Evolutionary conservation across 2,888 invertebrate genomes (phyloP).

Genomic region (Stenurella melanura): DNA sequence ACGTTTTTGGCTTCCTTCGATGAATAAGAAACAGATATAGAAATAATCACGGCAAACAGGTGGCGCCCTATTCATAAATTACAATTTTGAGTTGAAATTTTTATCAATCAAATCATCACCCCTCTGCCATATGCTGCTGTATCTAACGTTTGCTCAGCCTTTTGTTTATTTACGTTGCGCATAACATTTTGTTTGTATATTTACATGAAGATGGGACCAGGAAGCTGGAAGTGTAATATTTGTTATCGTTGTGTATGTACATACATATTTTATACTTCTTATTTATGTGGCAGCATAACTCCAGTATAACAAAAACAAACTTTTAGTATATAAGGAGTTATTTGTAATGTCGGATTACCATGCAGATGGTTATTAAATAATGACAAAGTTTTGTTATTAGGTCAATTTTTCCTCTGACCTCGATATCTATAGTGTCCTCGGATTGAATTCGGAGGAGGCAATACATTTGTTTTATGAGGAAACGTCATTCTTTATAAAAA

Average conservation of each 20-base stretch:
- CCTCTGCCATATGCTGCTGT: constrained; percentile 33
- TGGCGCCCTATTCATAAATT: constrained; percentile 17
- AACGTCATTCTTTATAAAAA: too few relatives aligned
- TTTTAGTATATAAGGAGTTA: too few relatives aligned
- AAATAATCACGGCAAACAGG: constrained; percentile 24
- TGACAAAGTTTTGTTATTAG: too few relatives aligned
- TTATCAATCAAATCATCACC: constrained; percentile 29
- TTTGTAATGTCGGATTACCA: too few relatives aligned
- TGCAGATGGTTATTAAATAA: too few relatives aligned
- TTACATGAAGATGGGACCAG: constrained; percentile 17
- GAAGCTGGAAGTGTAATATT: constrained; percentile 29
- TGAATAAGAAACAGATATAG: constrained; percentile 7
- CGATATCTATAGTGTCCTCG: too few relatives aligned
- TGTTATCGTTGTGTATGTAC: constrained; percentile 27
- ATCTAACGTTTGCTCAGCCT: constrained; percentile 1
- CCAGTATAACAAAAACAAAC: background rate
- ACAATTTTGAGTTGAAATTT: constrained; percentile 13
- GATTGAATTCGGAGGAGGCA: too few relatives aligned
- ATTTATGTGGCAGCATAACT: constrained; percentile 6
- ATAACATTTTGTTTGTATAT: constrained; percentile 28
- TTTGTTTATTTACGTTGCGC: constrained; percentile 29
- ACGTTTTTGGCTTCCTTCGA: constrained; percentile 5
- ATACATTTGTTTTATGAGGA: too few relatives aligned
- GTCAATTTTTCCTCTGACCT: too few relatives aligned
- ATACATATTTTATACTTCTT: constrained; percentile 19